phyloP scores from a whole-genome alignment of 1,140 invertebrate species.

The Eciton burchellii region DNA sequence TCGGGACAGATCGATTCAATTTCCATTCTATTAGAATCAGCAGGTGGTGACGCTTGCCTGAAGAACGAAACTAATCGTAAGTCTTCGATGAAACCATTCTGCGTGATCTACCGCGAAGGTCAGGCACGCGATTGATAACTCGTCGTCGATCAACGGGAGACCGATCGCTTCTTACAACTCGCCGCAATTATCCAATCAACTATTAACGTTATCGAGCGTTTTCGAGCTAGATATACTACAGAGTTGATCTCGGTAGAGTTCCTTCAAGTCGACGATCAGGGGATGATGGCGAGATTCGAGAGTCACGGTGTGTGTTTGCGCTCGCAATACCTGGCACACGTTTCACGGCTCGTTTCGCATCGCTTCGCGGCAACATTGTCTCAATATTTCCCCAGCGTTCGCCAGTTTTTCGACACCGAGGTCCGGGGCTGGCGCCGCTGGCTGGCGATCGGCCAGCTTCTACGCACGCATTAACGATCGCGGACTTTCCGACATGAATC shows the following conservation, averaged over 20 bases:
- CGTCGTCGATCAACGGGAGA: conserved; percentile 21
- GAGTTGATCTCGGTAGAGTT: neutral
- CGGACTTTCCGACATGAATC: conserved; percentile 67
- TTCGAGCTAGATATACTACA: neutral
- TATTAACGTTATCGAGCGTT: conserved; percentile 19
- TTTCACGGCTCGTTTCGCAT: no score
- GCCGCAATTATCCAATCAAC: no score
- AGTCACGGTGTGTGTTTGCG: no score
- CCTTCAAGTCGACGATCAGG: no score
- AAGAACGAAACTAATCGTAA: conserved; percentile 53
- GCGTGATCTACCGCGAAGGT: conserved; percentile 38
- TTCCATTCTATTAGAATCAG: conserved; percentile 62
- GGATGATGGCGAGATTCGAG: no score
- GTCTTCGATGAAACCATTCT: conserved; percentile 50
- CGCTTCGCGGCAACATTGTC: no score
- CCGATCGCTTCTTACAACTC: conserved; percentile 1
- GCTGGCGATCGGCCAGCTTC: conserved; percentile 27
- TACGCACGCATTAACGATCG: conserved; percentile 62
- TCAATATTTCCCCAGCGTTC: conserved; percentile 3
- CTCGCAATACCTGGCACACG: no score
- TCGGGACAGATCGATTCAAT: conserved; percentile 56
- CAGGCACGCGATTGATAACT: conserved; percentile 25
- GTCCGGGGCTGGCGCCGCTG: conserved; percentile 31
- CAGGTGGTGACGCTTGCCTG: conserved; percentile 21
- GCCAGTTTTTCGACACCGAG: neutral